phyloP scores from a whole-genome alignment of 2,888 invertebrate genomes.

The Xylota sylvarum region DNA sequence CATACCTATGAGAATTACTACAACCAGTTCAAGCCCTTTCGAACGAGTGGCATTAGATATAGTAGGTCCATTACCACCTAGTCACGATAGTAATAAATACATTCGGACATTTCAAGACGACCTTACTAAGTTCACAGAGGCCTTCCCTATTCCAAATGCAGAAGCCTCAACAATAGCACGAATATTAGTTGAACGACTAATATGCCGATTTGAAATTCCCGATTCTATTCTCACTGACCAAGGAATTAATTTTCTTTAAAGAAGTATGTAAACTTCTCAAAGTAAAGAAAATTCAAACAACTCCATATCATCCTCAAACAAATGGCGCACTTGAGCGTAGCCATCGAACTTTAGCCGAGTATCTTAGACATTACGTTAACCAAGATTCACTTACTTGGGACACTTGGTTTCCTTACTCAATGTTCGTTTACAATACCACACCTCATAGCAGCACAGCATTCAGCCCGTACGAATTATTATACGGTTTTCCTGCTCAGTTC shows the following conservation, averaged over 20 bases:
- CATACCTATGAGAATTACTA: slow-evolving; percentile 11
- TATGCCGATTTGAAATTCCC: too few relatives aligned
- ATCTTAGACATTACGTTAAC: not conserved
- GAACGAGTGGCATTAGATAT: slow-evolving; percentile 23
- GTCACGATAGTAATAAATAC: slow-evolving; percentile 11
- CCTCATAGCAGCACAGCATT: not conserved
- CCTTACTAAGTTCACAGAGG: slow-evolving; percentile 7
- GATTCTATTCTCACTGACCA: too few relatives aligned
- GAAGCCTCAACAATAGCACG: not conserved
- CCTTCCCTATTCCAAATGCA: slow-evolving; percentile 5
- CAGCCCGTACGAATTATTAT: not conserved
- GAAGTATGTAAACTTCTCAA: too few relatives aligned
- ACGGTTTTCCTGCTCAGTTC: not conserved
- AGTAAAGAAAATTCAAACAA: not conserved
- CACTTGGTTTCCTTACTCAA: not conserved
- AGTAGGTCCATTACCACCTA: slow-evolving; percentile 13
- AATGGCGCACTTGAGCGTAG: not conserved
- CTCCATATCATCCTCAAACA: too few relatives aligned
- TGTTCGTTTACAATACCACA: not conserved
- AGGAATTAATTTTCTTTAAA: not conserved
- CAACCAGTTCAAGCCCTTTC: not conserved
- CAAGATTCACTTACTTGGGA: not conserved
- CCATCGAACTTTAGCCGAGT: not conserved
- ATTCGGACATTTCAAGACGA: slow-evolving; percentile 4
- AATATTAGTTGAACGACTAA: not conserved